Conservation (phyloP, 64 coral and sea anemone genomes). For the Stichodactyla mertensii region DNA sequence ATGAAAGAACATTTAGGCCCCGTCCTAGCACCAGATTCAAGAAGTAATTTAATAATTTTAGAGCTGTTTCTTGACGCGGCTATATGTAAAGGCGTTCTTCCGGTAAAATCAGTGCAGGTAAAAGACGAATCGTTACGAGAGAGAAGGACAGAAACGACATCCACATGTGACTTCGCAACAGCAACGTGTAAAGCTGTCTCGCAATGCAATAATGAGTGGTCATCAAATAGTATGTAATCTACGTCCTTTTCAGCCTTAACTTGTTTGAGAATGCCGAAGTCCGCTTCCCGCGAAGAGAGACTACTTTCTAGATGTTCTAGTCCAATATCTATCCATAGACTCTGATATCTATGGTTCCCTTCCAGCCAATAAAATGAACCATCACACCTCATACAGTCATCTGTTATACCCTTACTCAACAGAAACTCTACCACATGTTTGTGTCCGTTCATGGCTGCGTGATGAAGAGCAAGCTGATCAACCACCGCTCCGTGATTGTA, state of each 20-base stretch:
- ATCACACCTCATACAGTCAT: conserved; percentile 21
- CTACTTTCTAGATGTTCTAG: no score
- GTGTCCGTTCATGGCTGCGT: conserved; percentile 16
- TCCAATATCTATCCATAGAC: background rate
- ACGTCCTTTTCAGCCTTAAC: no score
- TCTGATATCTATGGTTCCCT: background rate
- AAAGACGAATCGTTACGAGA: background rate
- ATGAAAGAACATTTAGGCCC: background rate
- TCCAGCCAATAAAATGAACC: conserved; percentile 36
- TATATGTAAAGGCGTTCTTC: conserved; percentile 33
- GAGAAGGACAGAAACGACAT: conserved; percentile 8
- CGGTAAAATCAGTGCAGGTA: conserved; percentile 30
- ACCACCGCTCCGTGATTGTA: conserved; percentile 1
- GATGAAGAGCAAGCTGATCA: conserved; percentile 34
- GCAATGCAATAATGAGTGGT: conserved; percentile 11
- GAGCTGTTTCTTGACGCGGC: conserved; percentile 17
- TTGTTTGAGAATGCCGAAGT: no score
- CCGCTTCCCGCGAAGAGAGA: no score
- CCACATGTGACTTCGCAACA: conserved; percentile 9
- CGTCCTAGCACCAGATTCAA: conserved; percentile 6
- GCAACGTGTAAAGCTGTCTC: conserved; percentile 41
- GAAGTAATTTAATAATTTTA: background rate
- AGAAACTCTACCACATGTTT: conserved; percentile 22
- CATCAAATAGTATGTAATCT: conserved; percentile 12
- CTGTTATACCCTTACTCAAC: background rate